Base-by-base conservation (phyloP, 2,888 invertebrate genomes). In the Blastobasis adustella region DNA sequence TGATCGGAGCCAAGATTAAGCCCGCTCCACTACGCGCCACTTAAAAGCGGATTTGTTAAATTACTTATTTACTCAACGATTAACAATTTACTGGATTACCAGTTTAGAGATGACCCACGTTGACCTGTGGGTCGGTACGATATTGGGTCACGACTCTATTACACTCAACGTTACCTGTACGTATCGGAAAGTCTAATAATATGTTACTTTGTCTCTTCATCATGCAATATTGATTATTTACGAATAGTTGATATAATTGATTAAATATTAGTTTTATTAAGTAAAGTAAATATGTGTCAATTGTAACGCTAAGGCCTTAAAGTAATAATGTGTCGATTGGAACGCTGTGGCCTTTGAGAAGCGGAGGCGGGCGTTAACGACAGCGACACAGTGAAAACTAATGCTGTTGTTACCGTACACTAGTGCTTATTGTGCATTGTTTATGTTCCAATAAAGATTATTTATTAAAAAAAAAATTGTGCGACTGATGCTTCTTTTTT, bases 21-120 rank as follows among this genome's bases (percentile, higher is more conserved):
- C 59, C 58, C 58, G 59, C 60, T 63, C 59, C 65, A 59, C 59
- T 49, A 40, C 46, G 62, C 63, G 62, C 69, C 70, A 71, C 74
- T 78, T 78, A 78, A 74, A 75, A 74, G 71, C 73, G 74, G 72
- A 76, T 79, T 79, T 68, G 75, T 78, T 71, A 70, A 76, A 76
- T 75, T 73, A 72, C 77, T 73, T 78, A 79, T 82, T 81, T 80
- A 76, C 73, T 76, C 68, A 71, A 70, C 63, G 66, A 70, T 62
- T 60, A 62, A 64, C 61, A 58, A 63, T 65, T 63, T 65, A 55
- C 60, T 62, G 57, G 54, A 62, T 57, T 54, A 54, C 50, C 43
- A 45, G 43, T 49, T 47, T 53, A 45, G 49, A 41, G 37, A 47
- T 39, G 45, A 42, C 9, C 10, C 10, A 9, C 42, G 42, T 4